Evolutionary conservation across 2,888 invertebrate genomes (phyloP).

Genomic region (Archaeoteleia sp.): DNA sequence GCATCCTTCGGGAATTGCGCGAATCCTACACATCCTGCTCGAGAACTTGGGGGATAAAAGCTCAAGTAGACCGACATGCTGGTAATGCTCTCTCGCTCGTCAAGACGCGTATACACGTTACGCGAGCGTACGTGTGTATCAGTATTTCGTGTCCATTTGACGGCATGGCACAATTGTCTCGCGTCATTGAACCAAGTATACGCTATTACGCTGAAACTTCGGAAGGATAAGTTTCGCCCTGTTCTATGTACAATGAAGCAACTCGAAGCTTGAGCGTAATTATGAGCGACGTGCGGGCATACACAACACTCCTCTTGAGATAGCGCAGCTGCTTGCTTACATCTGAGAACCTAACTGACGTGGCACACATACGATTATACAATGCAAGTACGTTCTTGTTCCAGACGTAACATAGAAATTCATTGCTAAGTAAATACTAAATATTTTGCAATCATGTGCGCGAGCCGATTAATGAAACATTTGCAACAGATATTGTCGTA

Average conservation of each 20-base stretch:
- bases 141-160: conserved; percentile 41
- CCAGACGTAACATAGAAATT: too few relatives aligned
- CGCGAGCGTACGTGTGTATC: conserved; percentile 4
- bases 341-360: conserved; percentile 42
- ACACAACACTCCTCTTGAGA: conserved; percentile 41
- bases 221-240: conserved; percentile 40
- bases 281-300: conserved; percentile 48
- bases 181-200: conserved; percentile 46
- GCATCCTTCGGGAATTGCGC: conserved; percentile 34
- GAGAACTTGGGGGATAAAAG: conserved; percentile 40
- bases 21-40: conserved; percentile 28
- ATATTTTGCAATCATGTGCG: too few relatives aligned
- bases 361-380: conserved; percentile 25
- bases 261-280: conserved; percentile 38
- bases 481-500: too few relatives aligned
- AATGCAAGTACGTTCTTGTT: conserved; percentile 18
- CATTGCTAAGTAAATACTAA: too few relatives aligned
- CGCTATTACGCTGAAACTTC: conserved; percentile 42
- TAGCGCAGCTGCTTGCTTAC: conserved; percentile 46
- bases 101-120: conserved; percentile 8
- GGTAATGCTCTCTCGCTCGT: conserved; percentile 37
- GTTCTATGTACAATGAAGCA: conserved; percentile 32
- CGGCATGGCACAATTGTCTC: conserved; percentile 44
- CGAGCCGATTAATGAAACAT: too few relatives aligned
- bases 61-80: conserved; percentile 29